Conservation (phyloP, 2,888 invertebrate genomes). For the Allolobophora icterica region DNA sequence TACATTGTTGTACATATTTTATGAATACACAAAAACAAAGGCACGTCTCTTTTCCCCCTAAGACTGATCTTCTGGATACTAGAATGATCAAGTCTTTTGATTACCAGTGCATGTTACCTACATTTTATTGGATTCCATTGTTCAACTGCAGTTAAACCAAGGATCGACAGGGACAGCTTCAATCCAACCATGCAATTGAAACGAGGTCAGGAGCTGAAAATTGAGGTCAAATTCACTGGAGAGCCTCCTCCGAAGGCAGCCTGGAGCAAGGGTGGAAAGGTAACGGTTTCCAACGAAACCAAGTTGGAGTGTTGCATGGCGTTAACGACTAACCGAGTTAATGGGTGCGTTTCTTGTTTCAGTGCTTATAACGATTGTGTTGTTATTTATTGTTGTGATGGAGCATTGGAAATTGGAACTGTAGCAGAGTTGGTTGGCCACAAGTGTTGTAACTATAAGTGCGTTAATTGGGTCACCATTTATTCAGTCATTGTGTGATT, state of each 20-base stretch:
- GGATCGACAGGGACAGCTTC: slow-evolving; percentile 88
- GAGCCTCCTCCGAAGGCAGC: slow-evolving; percentile 93
- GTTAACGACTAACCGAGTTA: slow-evolving; percentile 5
- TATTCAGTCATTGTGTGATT: no score
- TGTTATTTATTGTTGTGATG: neutral
- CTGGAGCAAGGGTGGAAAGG: slow-evolving; percentile 73
- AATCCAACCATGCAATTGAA: slow-evolving; percentile 85
- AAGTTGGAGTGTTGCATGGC: slow-evolving; percentile 12
- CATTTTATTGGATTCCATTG: neutral
- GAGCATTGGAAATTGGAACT: neutral
- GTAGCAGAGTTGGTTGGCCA: neutral
- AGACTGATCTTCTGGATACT: neutral
- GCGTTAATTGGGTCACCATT: neutral
- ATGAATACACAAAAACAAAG: neutral
- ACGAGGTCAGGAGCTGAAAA: slow-evolving; percentile 90
- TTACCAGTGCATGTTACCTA: neutral
- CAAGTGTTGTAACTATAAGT: neutral
- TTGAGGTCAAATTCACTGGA: slow-evolving; percentile 93
- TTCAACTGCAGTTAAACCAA: slow-evolving; percentile 83
- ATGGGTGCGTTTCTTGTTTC: neutral
- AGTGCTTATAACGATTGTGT: neutral
- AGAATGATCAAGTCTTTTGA: neutral
- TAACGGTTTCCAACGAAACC: slow-evolving; percentile 34
- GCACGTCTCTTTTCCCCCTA: neutral
- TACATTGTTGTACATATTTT: no score